Evolutionary conservation across 1,140 invertebrate species (phyloP).

Genomic region (Chelonus insularis): DNA sequence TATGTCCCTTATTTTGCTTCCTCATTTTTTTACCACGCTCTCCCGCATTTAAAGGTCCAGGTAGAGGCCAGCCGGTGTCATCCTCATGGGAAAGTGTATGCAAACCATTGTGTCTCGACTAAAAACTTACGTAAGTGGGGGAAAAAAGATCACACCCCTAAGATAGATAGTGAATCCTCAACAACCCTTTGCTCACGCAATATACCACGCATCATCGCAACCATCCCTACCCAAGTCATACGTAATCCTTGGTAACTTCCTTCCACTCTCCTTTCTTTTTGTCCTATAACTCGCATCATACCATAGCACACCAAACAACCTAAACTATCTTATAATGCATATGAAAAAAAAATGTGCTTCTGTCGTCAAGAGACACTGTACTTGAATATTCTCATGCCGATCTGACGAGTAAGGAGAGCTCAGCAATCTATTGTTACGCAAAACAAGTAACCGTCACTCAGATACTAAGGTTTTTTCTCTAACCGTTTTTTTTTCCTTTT

Average conservation of each 20-base stretch:
- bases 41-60: constrained; percentile 48
- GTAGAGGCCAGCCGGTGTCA: constrained; percentile 51
- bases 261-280: constrained; percentile 24
- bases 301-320: too few species aligned
- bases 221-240: neutral
- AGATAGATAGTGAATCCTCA: constrained; percentile 41
- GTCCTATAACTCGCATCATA: too few species aligned
- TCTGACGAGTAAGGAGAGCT: constrained; percentile 18
- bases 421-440: constrained; percentile 44
- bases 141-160: constrained; percentile 47
- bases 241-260: constrained; percentile 1
- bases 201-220: constrained; percentile 22
- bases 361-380: constrained; percentile 34
- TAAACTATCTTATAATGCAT: constrained; percentile 17
- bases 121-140: constrained; percentile 16
- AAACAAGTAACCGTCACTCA: constrained; percentile 42
- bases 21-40: constrained; percentile 31
- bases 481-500: constrained; percentile 38
- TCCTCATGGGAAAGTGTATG: constrained; percentile 60
- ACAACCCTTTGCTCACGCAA: constrained; percentile 22
- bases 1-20: constrained; percentile 30
- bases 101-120: constrained; percentile 57
- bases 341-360: constrained; percentile 27
- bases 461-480: constrained; percentile 26
- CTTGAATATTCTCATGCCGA: constrained; percentile 34